Base-by-base conservation (phyloP, 2,113 vertebrate genomes). In the Genyomyrus donnyi region DNA sequence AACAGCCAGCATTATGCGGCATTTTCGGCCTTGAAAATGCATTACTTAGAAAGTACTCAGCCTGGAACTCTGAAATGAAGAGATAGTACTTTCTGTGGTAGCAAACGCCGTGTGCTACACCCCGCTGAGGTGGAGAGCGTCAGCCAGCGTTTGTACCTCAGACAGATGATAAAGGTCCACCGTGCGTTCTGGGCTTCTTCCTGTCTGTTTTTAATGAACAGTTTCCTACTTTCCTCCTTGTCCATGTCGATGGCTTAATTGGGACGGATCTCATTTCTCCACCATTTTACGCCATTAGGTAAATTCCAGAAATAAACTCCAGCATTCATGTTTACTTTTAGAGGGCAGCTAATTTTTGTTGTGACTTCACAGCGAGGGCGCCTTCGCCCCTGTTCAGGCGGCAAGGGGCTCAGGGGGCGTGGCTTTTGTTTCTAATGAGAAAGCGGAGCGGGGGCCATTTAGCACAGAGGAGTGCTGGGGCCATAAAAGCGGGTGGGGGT, bases 381-480 rank as follows among this genome's bases (percentile, higher is more conserved):
- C 50, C 49, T 19, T 45, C n/a, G 21, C 21, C 46, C 66, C n/a
- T 11, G 88, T 84, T 17, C 90, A 88, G 58, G 53, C 15, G 13
- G 35, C 17, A 53, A 24, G 91, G 91, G 94, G 91, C 90, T 87
- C 58, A 27, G 77, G 91, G 92, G 92, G 92, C 93, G 92, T 84
- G 90, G 92, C 92, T 91, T 94, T 95, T 94, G 92, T 92, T 96
- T 96, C 97, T 99, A 99, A 99, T 99, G 98, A 99, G 97, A 97
- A 96, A 94, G 96, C 96, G 96, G 96, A 96, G 95, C 96, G 94
- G 91, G 91, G 89, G 97, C 98, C 98, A 99, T 98, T 99, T 99
- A 99, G 98, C 97, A 96, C 94, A 97, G 97, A 97, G 98, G 98
- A 97, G 98, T 97, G 97, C 96, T 94, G 95, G 96, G 96, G 96